Percentiles rank a stretch among this genome's conserved stretches.
Evolutionary conservation across 2,113 vertebrate genomes (phyloP).

Genomic region (Myodes glareolus): DNA sequence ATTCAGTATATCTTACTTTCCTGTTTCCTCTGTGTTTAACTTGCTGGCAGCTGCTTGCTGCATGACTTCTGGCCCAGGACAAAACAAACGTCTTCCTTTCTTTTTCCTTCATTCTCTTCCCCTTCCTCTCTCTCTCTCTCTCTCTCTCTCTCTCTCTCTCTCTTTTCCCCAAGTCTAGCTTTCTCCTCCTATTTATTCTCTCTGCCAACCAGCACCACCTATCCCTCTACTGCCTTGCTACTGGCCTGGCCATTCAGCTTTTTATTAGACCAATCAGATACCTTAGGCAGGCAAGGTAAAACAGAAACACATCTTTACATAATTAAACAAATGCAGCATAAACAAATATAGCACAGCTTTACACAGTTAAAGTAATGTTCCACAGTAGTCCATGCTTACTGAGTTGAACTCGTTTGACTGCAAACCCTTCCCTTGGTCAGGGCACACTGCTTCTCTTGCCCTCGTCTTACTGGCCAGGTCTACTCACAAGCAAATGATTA

Average conservation of each 20-base stretch:
- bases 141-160: no score
- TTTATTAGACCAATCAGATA: neutral
- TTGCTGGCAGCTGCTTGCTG: neutral
- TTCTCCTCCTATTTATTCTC: neutral
- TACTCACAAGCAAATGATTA: neutral
- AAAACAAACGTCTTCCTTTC: no score
- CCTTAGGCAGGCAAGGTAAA: neutral
- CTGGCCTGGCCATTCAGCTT: neutral
- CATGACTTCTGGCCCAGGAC: neutral
- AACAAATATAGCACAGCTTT: neutral
- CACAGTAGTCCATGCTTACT: neutral
- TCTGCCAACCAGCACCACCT: neutral
- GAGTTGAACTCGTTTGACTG: neutral
- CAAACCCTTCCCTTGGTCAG: neutral
- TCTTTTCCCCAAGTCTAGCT: neutral
- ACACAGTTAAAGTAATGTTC: neutral
- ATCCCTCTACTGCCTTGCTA: neutral
- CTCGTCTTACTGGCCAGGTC: neutral
- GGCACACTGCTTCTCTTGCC: neutral
- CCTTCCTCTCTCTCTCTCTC: no score
- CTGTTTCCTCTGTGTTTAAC: neutral
- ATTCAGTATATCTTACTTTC: neutral
- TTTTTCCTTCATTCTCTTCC: neutral
- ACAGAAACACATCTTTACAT: neutral
- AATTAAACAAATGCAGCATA: neutral